Percentiles rank a stretch among this genome's conserved stretches.
phyloP scores from a whole-genome alignment of 92 coral and sea anemone species.

The Plumapathes pennacea region DNA sequence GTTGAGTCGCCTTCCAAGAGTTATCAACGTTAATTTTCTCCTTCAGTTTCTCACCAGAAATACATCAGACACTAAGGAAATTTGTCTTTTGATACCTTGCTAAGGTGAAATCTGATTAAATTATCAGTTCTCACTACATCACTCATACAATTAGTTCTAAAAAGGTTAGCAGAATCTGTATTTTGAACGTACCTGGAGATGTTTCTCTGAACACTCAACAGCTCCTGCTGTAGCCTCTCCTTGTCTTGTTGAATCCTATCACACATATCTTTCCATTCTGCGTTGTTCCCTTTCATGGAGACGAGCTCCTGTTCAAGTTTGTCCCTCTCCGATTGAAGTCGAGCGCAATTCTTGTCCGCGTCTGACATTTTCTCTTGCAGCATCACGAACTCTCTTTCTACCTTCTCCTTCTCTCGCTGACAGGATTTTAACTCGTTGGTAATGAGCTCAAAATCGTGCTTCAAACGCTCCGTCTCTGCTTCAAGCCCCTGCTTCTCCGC shows the following conservation, averaged over 20 bases:
- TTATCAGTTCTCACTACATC: too few relatives aligned
- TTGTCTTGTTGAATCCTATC: conserved; percentile 85
- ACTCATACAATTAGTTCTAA: too few relatives aligned
- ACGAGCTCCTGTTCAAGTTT: conserved; percentile 66
- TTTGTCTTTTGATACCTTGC: too few relatives aligned
- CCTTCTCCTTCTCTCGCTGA: conserved; percentile 71
- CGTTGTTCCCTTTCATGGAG: conserved; percentile 72
- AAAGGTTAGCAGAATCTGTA: too few relatives aligned
- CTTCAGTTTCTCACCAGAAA: too few relatives aligned
- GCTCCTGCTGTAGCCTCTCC: conserved; percentile 74
- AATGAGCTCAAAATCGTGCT: conserved; percentile 60
- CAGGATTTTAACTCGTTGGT: conserved; percentile 62
- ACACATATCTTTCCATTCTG: conserved; percentile 91
- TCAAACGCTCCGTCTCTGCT: conserved; percentile 72
- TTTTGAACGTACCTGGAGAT: conserved; percentile 45
- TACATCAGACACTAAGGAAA: too few relatives aligned
- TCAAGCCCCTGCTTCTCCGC: conserved; percentile 64
- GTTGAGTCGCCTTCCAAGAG: too few relatives aligned
- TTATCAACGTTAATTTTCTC: too few relatives aligned
- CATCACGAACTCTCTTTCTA: conserved; percentile 43
- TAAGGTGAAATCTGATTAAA: too few relatives aligned
- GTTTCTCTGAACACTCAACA: conserved; percentile 64
- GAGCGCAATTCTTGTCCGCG: conserved; percentile 47
- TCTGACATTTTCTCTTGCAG: conserved; percentile 52
- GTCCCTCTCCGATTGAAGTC: conserved; percentile 65